Conservation (phyloP, 2,888 invertebrate species). For the Odontomyia ornata region DNA sequence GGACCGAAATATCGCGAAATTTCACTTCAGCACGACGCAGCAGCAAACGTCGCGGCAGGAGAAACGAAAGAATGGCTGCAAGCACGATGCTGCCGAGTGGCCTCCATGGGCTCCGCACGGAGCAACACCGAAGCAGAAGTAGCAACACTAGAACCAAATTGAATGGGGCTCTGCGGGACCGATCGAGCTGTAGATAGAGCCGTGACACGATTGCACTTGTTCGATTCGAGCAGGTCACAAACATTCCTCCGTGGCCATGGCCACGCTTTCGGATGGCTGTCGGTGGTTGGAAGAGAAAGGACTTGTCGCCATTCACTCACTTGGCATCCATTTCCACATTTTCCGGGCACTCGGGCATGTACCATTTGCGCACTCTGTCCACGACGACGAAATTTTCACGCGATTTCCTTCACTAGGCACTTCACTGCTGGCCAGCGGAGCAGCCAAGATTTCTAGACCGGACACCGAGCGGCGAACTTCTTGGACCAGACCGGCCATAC, state of each 20-base stretch:
- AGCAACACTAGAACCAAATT: neutral
- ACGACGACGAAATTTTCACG: neutral
- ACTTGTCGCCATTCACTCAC: neutral
- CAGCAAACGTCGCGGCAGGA: neutral
- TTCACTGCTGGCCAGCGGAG: no score
- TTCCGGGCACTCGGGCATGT: neutral
- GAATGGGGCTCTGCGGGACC: conserved; percentile 11
- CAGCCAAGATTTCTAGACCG: neutral
- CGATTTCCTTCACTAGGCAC: neutral
- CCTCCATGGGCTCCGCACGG: neutral
- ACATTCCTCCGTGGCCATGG: neutral
- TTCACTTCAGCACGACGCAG: neutral
- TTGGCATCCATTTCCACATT: neutral
- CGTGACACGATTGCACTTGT: conserved; percentile 39
- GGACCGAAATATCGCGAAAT: conserved; percentile 28
- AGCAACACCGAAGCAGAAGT: neutral
- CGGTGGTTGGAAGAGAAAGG: neutral
- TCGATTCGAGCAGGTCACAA: neutral
- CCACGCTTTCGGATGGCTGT: neutral
- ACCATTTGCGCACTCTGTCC: neutral
- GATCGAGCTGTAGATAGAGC: conserved; percentile 19
- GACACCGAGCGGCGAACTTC: neutral
- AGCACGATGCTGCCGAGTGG: neutral
- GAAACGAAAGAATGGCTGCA: neutral
- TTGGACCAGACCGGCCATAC: conserved; percentile 7